A percentile compares a stretch with the other conserved stretches of the same genome.
These are phyloP conservation scores for Dinocampus coccinellae DNA, from an alignment of 2,888 invertebrate species.

Conservation along the genomic window DNA sequence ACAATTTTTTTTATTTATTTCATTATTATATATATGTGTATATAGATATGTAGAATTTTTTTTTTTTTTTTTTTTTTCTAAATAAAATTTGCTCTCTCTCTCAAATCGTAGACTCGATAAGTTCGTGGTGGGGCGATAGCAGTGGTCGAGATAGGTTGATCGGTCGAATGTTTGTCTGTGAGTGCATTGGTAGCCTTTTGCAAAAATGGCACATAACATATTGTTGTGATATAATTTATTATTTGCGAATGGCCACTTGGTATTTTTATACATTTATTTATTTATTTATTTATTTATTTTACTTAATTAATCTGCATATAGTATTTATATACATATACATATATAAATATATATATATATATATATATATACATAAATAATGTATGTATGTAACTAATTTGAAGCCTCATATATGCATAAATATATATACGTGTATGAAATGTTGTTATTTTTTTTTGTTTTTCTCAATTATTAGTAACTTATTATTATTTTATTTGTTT, in stretches of 20 bases:
- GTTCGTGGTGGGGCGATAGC: constrained; percentile 49
- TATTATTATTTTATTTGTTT: constrained; percentile 16
- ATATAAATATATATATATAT: constrained; percentile 11
- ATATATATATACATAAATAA: constrained; percentile 27
- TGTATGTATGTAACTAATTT: constrained; percentile 26
- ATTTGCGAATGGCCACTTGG: neutral
- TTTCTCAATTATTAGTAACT: constrained; percentile 20
- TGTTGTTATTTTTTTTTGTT: constrained; percentile 22
- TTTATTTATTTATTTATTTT: constrained; percentile 6
- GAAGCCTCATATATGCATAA: constrained; percentile 34
- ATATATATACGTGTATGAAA: constrained; percentile 38
- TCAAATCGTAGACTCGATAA: constrained; percentile 14
- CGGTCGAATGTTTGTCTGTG: constrained; percentile 69
- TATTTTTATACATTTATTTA: constrained; percentile 4
- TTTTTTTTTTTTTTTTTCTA: constrained; percentile 20
- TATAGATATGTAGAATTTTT: neutral
- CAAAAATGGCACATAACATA: constrained; percentile 51
- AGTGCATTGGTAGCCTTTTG: constrained; percentile 67
- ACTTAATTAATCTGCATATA: constrained; percentile 3
- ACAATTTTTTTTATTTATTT: too few relatives aligned
- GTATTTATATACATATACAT: constrained; percentile 14
- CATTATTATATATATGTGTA: too few relatives aligned
- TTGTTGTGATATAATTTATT: constrained; percentile 52
- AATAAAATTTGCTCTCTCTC: constrained; percentile 8
- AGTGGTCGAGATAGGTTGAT: constrained; percentile 67